Base-by-base conservation (phyloP, 2,113 vertebrate species). In the Myotis lucifugus region DNA sequence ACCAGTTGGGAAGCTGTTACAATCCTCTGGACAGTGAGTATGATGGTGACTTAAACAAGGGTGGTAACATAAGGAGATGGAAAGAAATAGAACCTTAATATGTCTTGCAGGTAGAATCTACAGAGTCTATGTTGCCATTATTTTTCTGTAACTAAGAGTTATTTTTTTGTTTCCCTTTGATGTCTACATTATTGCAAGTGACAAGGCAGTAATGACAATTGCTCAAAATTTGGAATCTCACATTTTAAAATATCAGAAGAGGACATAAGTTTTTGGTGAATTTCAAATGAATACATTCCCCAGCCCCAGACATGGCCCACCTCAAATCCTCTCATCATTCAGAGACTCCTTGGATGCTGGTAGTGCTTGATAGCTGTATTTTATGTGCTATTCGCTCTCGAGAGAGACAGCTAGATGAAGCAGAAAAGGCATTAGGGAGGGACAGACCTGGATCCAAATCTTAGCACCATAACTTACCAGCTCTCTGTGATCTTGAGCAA, bases 241-340 rank as follows among this genome's bases (percentile, higher is more conserved):
- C 34, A 40, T 93, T 91, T 89, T 61, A 91, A 95, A 91, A 50
- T 92, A 61, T 61, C 73, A 92, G 59, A 88, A 88, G 50, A 84
- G 12, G 29, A 66, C 25, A 32, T 11, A 56, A 72, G n/a, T 42
- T 23, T 64, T 94, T 50, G 10, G 7, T 83, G 72, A 42, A 88
- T 90, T 85, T 34, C 42, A 81, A 48, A 92, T 42, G 27, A 64
- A 72, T 27, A 79, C 27, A 74, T 69, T 59, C 21, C 19, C 70
- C 21, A 52, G 40, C 18, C 29, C 37, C 56, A 72, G 29, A 50
- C 27, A 61, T 6, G 23, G 27, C 4, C 46, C 37, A 61, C 29
- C 15, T 88, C 25, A 77, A 48, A 70, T 42, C 6, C 14, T 6
- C 4, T 76, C 48, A 42, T 34, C 67, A 48, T 66, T 85, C n/a